phyloP scores from a whole-genome alignment of 1,140 invertebrate species.

The Trichogramma pretiosum region DNA sequence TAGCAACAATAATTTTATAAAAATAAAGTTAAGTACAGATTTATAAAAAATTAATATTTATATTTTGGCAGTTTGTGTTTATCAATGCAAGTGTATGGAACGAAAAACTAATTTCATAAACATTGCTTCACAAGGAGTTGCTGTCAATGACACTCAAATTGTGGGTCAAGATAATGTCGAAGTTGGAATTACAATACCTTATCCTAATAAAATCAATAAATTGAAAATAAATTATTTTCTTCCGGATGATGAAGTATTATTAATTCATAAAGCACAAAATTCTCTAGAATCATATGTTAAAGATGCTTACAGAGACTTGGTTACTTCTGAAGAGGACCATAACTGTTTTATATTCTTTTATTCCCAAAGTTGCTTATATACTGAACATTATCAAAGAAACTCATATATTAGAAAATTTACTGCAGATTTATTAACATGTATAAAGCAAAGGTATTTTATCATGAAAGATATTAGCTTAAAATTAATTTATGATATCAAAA shows the following conservation, averaged over 20 bases:
- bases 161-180: background rate
- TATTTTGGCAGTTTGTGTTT: background rate
- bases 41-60: background rate
- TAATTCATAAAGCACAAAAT: background rate
- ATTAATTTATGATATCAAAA: no score
- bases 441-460: background rate
- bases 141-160: background rate
- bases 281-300: background rate
- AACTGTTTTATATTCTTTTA: background rate
- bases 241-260: background rate
- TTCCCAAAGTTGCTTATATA: no score
- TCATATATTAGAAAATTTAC: background rate
- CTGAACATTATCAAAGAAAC: background rate
- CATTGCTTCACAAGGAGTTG: background rate
- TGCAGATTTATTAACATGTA: background rate
- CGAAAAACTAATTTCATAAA: background rate
- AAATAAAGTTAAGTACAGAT: no score
- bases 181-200: background rate
- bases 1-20: no score
- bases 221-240: background rate
- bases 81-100: no score
- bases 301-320: background rate
- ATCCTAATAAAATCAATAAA: background rate
- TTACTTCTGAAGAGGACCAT: background rate
- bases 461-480: no score